A percentile compares a stretch with the other conserved stretches of the same genome.
Evolutionary conservation across 35 echinoderm and acorn worm species (phyloP).

Genomic region (Acanthaster planci): DNA sequence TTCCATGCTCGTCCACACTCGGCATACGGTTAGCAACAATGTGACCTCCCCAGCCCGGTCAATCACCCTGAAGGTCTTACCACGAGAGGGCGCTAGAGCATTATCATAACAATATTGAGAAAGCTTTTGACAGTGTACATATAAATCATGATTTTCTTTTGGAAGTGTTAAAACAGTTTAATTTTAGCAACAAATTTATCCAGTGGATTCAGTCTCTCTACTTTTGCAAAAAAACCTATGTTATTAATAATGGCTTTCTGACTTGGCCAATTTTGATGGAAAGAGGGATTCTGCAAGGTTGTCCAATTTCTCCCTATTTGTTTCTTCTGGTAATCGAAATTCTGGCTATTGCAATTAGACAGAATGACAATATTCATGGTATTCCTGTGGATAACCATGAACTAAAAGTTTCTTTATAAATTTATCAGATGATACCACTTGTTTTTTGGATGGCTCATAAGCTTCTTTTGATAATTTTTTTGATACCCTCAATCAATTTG

Average conservation of each 20-base stretch:
- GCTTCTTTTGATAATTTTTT: constrained; percentile 10
- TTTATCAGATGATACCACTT: constrained; percentile 17
- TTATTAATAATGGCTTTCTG: constrained; percentile 16
- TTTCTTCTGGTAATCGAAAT: constrained; percentile 22
- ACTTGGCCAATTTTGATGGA: neutral
- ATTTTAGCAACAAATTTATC: constrained; percentile 26
- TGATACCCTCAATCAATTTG: constrained; percentile 2
- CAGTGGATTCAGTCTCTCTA: constrained; percentile 6
- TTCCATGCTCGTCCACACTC: too few species aligned
- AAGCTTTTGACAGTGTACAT: neutral
- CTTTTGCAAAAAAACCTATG: constrained; percentile 22
- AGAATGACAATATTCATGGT: constrained; percentile 10
- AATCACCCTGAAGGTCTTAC: too few species aligned
- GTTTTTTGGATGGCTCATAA: neutral
- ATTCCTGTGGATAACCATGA: neutral
- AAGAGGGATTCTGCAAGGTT: constrained; percentile 19
- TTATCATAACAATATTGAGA: too few species aligned
- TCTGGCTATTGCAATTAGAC: constrained; percentile 1
- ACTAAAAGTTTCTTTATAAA: constrained; percentile 24
- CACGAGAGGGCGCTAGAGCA: too few species aligned
- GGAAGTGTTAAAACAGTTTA: constrained; percentile 35
- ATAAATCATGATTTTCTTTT: constrained; percentile 23
- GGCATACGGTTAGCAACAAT: too few species aligned
- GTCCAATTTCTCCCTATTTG: constrained; percentile 32
- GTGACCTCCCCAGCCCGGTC: too few species aligned